Percentiles rank a stretch among this genome's conserved stretches.
Evolutionary conservation across 2,113 vertebrate genomes (phyloP).

Genomic region (Myotis lucifugus): DNA sequence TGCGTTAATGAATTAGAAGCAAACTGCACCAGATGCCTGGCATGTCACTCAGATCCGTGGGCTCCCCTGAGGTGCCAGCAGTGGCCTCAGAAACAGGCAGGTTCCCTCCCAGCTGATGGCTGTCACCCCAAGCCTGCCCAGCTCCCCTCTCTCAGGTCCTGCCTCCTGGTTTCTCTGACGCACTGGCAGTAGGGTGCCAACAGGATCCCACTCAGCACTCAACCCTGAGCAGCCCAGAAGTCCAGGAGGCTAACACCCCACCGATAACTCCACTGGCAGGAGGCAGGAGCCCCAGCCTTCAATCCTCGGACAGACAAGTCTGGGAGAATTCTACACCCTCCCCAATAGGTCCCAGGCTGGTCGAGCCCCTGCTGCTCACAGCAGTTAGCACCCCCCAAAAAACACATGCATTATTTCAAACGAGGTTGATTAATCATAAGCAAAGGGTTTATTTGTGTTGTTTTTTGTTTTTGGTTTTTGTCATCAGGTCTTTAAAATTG

Average conservation of each 20-base stretch:
- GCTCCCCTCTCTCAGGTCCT: neutral
- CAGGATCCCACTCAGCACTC: neutral
- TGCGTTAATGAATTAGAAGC: neutral
- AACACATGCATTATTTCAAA: neutral
- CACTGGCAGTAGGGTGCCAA: neutral
- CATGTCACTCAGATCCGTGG: rapidly evolving
- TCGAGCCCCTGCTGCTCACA: neutral
- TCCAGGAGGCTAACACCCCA: neutral
- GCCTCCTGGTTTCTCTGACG: neutral
- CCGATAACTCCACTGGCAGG: neutral
- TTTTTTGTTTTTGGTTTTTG: too few species aligned
- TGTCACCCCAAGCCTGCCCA: neutral
- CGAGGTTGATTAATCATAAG: neutral
- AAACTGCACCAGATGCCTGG: rapidly evolving
- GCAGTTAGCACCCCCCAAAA: neutral
- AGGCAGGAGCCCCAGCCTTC: neutral
- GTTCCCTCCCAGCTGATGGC: rapidly evolving
- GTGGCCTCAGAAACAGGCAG: neutral
- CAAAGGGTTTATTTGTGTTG: neutral
- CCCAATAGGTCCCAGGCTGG: neutral
- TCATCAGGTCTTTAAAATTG: neutral
- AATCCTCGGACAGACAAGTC: neutral
- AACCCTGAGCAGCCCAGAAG: neutral
- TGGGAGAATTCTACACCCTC: neutral
- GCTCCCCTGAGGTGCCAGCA: rapidly evolving